phyloP scores from a whole-genome alignment of 1,140 invertebrate species.

The Battus philenor region DNA sequence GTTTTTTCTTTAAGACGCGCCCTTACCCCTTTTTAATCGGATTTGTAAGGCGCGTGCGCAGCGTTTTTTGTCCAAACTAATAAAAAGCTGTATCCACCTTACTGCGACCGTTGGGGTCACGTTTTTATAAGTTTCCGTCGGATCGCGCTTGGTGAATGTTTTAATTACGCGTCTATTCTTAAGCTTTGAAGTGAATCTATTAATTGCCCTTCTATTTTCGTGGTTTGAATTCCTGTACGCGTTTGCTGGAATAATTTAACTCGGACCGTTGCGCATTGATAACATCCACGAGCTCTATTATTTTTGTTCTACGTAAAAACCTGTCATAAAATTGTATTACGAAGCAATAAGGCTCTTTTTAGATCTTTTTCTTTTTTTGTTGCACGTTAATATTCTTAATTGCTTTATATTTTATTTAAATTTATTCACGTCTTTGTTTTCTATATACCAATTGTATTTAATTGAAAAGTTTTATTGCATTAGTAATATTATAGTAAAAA shows the following conservation, averaged over 20 bases:
- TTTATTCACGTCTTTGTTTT: not conserved
- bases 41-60: conserved; percentile 64
- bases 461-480: too few species aligned
- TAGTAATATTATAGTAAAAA: too few species aligned
- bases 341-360: not conserved
- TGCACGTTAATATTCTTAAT: conserved; percentile 8
- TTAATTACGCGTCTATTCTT: conserved; percentile 53
- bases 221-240: conserved; percentile 9
- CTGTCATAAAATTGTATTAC: conserved; percentile 12
- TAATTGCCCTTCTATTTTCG: conserved; percentile 15
- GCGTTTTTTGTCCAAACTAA: conserved; percentile 47
- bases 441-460: not conserved
- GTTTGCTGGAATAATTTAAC: conserved; percentile 37
- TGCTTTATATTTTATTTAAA: not conserved
- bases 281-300: conserved; percentile 5
- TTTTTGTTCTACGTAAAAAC: not conserved
- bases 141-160: conserved; percentile 56
- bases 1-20: conserved; percentile 56
- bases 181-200: conserved; percentile 21
- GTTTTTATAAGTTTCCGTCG: conserved; percentile 48
- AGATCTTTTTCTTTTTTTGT: conserved; percentile 9
- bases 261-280: conserved; percentile 10
- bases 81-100: conserved; percentile 68
- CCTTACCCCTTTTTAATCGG: conserved; percentile 72
- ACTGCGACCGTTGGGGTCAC: conserved; percentile 64